Conservation (phyloP, 2,113 vertebrate species). For the Pan troglodytes region NHGRI_mPanTro3-v2.1_pri NC_072398.2:128145001-128145500, state of each 20-base stretch:
- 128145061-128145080: not conserved
- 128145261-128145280: not conserved
- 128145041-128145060: not conserved
- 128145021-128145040: not conserved
- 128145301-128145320: not conserved
- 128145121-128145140: not conserved
- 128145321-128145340: not conserved
- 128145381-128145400: not conserved
- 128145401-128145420: not conserved
- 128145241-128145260: not conserved
- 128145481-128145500: not conserved
- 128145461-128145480: no score
- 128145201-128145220: not conserved
- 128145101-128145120: not conserved
- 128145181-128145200: not conserved
- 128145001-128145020: not conserved
- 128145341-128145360: not conserved
- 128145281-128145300: not conserved
- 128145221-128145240: not conserved
- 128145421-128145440: not conserved
- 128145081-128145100: not conserved
- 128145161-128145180: not conserved
- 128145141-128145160: not conserved
- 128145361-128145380: not conserved
- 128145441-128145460: not conserved